Evolutionary conservation across 2,113 vertebrate species (phyloP), one percentile per base, ranked within the genome.

Genomic region (Sorex araneus): DNA sequence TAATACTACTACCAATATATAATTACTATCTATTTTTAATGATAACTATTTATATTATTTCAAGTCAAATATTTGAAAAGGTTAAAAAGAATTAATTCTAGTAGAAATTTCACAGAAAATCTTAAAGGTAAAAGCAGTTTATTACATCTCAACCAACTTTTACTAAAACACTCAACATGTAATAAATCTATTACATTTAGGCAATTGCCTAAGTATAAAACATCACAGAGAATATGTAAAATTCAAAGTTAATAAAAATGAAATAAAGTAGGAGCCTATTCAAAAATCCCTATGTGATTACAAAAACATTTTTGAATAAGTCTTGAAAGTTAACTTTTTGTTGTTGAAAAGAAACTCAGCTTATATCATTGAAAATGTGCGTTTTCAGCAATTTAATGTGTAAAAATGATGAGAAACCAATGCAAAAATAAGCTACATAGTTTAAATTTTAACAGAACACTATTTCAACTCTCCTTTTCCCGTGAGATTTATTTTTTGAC

Each of bases 371-470:
- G 90, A 66, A 60, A 73, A 67, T 7, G 40, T 79, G 25, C 4
- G 28, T 4, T 73, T 36, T 67, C 47, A 75, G 50, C 28, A 78
- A 69, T 21, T 80, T 50, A 36, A 60, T 74, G 43, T 50, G 63
- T 15, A 1, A 94, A 89, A 95, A 87, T 79, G 10, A 2, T 23
- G 12, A 87, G 40, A 63, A 3, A 28, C 60, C 45, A 63, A 79
- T 2, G 73, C 30, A 63, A 77, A 82, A 82, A 9, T 77, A 89
- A 66, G 34, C 78, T 30, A 75, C 11, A 54, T 27, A 92, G 28
- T 90, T 87, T 4, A 11, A 30, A 6, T 43, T 92, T 89, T 69
- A 86, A 73, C 27, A 74, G 85, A 92, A 78, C n/a, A 27, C 2
- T 5, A 79, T 74, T 77, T 34, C 70, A 84, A 27, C 21, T 1